Percentiles rank a stretch among this genome's conserved stretches.
Evolutionary conservation across 23 tunicate species (phyloP).

Genomic region (Botrylloides violaceus): DNA sequence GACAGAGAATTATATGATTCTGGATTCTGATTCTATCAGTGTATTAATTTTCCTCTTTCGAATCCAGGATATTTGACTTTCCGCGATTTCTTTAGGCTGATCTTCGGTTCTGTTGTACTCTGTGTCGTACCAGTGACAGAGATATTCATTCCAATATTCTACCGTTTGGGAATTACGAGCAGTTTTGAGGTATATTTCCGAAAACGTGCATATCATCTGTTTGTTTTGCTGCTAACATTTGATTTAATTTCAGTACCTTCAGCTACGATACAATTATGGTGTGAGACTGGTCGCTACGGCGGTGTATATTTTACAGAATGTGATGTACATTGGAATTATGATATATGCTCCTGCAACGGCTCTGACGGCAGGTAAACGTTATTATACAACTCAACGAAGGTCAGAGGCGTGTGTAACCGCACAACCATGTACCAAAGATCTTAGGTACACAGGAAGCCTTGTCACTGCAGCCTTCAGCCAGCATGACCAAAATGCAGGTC

Average conservation of each 20-base stretch:
- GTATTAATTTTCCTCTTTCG: too few species aligned
- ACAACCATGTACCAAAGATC: too few species aligned
- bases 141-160: conserved; percentile 24
- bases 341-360: conserved; percentile 22
- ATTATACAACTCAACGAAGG: too few species aligned
- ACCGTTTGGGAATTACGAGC: conserved; percentile 29
- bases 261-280: conserved; percentile 19
- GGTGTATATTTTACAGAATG: conserved; percentile 16
- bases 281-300: conserved; percentile 21
- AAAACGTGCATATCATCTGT: too few species aligned
- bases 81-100: conserved; percentile 9
- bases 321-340: conserved; percentile 25
- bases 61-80: too few species aligned
- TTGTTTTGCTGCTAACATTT: too few species aligned
- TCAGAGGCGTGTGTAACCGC: too few species aligned
- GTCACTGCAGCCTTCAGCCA: neutral
- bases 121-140: conserved; percentile 22
- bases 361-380: conserved; percentile 2
- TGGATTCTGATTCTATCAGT: too few species aligned
- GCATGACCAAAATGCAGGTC: too few species aligned
- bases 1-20: too few species aligned
- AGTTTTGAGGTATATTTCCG: conserved; percentile 25
- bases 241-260: conserved; percentile 23
- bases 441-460: neutral
- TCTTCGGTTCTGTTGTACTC: conserved; percentile 6